These are phyloP conservation scores for Mirza zaza DNA, from an alignment of 2,113 vertebrate genomes.

Conservation along the genomic window DNA sequence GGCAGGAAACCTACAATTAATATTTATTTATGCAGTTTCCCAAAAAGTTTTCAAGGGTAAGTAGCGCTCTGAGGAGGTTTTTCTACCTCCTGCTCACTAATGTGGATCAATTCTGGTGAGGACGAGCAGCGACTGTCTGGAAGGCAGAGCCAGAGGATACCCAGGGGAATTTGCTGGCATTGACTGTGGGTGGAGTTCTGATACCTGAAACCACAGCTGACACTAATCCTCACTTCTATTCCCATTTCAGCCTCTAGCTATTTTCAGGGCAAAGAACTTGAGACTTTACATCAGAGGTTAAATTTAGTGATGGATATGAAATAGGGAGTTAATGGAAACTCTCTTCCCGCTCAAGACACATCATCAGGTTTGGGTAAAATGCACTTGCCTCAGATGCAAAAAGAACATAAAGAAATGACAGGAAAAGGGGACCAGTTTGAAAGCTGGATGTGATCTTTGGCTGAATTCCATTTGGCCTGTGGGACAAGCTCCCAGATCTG, in stretches of 20 bases:
- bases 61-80: background rate
- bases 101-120: background rate
- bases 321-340: background rate
- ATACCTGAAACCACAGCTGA: background rate
- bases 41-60: background rate
- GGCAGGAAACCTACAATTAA: conserved; percentile 40
- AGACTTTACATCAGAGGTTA: conserved; percentile 50
- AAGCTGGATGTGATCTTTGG: conserved; percentile 14
- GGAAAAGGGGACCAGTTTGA: background rate
- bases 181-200: background rate
- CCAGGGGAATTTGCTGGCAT: background rate
- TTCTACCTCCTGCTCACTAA: background rate
- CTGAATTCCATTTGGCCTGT: conserved; percentile 19
- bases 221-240: background rate
- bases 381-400: background rate
- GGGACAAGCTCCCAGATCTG: background rate
- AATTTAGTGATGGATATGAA: conserved; percentile 38
- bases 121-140: background rate
- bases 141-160: background rate
- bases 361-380: background rate
- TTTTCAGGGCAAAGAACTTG: conserved; percentile 56
- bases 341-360: conserved; percentile 27
- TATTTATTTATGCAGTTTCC: conserved; percentile 20
- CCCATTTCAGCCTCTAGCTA: conserved; percentile 27
- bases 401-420: background rate